Base-by-base conservation (phyloP, 2,888 invertebrate species). In the Entomobrya multifasciata region DNA sequence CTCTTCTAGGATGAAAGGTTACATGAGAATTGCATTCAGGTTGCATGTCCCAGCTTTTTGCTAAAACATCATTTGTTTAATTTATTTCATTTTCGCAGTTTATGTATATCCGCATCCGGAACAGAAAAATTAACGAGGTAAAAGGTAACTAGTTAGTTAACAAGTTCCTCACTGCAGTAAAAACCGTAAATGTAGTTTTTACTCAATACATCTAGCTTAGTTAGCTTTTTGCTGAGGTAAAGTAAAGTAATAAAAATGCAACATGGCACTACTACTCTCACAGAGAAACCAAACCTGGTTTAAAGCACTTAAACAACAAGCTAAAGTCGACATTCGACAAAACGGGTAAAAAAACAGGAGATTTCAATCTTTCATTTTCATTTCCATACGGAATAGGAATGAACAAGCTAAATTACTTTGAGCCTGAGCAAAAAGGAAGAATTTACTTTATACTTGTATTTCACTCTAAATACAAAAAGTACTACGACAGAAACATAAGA, bases 311-410 rank as follows among this genome's bases (percentile, higher is more conserved):
- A n/a, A n/a, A 36, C 41, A 41, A 10, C 41, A 41, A 36, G 36
- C n/a, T 36, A 11, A 22, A 62, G 27, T 15, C 10, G 22, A 62
- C 25, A 27, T 11, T 17, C 11, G 70, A 17, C 25, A 25, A 20
- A 57, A 10, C 3, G 10, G 57, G 20, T 20, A 4, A 17, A 25
- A 57, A 60, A 60, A 77, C 57, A 77, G 60, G 60, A 60, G 77
- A 60, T 77, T 77, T 57, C 57, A 57, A 77, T 77, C 77, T 77
- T 77, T 77, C 41, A 70, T 70, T 62, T 62, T 36, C 27, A 55
- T 36, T 57, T 76, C 41, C 41, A 36, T 36, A 49, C 41, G 13
- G 65, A 15, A 6, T 60, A 36, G 36, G 36, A 36, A 36, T 36
- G 8, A 36, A 36, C 8, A 8, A 36, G 20, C 20, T 6, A 10